phyloP scores from a whole-genome alignment of 1,140 invertebrate species.

The Caenorhabditis inopinata region DNA sequence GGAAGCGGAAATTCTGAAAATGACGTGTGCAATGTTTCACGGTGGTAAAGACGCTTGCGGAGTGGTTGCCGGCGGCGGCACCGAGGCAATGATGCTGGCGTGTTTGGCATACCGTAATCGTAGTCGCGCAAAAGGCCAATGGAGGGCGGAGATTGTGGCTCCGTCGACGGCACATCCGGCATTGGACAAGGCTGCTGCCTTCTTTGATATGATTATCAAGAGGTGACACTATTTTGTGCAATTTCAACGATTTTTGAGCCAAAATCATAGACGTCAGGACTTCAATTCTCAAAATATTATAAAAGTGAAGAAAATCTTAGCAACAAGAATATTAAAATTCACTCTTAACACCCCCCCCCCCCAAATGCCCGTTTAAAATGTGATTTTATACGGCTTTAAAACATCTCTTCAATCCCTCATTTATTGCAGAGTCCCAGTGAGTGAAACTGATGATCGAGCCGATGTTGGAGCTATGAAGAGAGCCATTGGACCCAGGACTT shows the following conservation, averaged over 20 bases:
- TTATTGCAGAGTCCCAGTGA: constrained; percentile 74
- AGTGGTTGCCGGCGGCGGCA: constrained; percentile 72
- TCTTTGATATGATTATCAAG: constrained; percentile 79
- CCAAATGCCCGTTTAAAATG: too few relatives aligned
- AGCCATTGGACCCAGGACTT: constrained; percentile 82
- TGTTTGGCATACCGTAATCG: constrained; percentile 80
- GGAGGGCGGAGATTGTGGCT: constrained; percentile 84
- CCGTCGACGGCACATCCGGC: constrained; percentile 88
- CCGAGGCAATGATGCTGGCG: constrained; percentile 61
- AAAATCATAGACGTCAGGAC: too few relatives aligned
- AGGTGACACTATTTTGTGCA: too few relatives aligned
- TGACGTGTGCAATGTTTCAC: constrained; percentile 82
- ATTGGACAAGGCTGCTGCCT: constrained; percentile 91
- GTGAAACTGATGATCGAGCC: constrained; percentile 72
- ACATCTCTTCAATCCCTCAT: not conserved
- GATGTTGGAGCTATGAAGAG: constrained; percentile 78
- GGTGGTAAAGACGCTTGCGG: constrained; percentile 82
- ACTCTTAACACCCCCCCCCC: too few relatives aligned
- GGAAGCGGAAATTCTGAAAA: constrained; percentile 88
- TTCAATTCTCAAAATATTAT: constrained; percentile 58
- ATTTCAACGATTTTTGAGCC: too few relatives aligned
- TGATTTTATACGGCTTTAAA: too few relatives aligned
- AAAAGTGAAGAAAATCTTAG: not conserved
- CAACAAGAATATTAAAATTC: too few relatives aligned
- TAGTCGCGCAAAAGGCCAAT: constrained; percentile 78